Conservation (phyloP, 2,797 vertebrate species). For the Prionace glauca region DNA sequence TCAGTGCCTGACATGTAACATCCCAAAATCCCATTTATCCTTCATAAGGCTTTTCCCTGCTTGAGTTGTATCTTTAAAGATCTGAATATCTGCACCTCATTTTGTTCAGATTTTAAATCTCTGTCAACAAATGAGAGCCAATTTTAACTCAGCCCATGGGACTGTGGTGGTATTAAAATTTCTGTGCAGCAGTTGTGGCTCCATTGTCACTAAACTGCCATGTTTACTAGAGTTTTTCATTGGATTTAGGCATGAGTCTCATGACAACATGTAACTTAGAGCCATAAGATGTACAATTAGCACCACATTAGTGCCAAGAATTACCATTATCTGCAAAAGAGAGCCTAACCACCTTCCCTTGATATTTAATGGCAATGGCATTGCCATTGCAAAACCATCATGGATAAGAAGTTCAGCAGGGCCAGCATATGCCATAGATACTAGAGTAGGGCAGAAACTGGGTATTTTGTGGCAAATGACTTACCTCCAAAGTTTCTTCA, state of each 20-base stretch:
- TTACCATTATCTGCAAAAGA: background rate
- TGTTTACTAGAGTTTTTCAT: background rate
- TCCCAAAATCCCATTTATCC: background rate
- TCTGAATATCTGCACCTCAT: background rate
- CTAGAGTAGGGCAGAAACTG: background rate
- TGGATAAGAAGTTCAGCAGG: background rate
- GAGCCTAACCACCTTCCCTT: background rate
- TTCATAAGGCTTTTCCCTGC: background rate
- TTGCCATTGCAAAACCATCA: background rate
- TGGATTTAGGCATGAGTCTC: background rate
- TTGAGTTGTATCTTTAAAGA: background rate
- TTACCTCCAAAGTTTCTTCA: background rate
- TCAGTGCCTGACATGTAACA: background rate
- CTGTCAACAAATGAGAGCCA: background rate
- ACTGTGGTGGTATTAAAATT: background rate
- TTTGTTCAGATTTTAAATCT: background rate
- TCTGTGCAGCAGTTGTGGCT: background rate
- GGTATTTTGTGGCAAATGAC: background rate
- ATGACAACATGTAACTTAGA: background rate
- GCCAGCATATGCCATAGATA: background rate
- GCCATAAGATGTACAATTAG: background rate
- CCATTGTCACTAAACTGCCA: background rate
- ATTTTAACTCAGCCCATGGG: background rate
- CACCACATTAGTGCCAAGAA: background rate
- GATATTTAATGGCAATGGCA: background rate